phyloP scores from a whole-genome alignment of 1,140 invertebrate genomes.

The Zelostemma sp. region DNA sequence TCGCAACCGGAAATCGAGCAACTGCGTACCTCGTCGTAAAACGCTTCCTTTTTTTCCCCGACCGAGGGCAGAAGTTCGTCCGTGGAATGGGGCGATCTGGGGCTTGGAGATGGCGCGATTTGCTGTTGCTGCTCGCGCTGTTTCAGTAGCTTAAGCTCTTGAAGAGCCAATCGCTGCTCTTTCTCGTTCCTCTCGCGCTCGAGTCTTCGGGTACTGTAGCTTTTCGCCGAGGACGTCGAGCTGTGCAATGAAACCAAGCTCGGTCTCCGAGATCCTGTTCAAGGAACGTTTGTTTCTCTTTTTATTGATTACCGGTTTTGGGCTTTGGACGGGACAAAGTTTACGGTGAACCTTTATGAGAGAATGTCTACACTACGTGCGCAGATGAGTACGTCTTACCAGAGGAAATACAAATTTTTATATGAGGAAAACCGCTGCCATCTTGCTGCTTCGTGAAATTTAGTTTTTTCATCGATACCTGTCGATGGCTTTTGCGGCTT shows the following conservation, averaged over 20 bases:
- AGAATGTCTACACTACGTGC: no score
- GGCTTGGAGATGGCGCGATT: slow-evolving; percentile 78
- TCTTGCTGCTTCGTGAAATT: slow-evolving; percentile 66
- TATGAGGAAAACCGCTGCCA: slow-evolving; percentile 66
- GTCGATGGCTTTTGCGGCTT: no score
- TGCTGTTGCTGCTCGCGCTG: slow-evolving; percentile 58
- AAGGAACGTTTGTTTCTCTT: background rate
- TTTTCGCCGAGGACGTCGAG: slow-evolving; percentile 81
- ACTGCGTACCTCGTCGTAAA: slow-evolving; percentile 60
- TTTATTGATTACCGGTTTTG: no score
- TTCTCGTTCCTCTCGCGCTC: slow-evolving; percentile 84
- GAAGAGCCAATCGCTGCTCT: slow-evolving; percentile 79
- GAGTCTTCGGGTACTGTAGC: slow-evolving; percentile 81
- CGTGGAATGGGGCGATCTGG: slow-evolving; percentile 80
- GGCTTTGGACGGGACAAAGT: no score
- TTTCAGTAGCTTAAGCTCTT: slow-evolving; percentile 77
- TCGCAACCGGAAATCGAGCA: background rate
- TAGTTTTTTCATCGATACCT: slow-evolving; percentile 15
- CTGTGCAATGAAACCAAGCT: slow-evolving; percentile 85
- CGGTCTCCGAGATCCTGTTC: slow-evolving; percentile 82
- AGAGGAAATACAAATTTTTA: no score
- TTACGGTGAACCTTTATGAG: no score
- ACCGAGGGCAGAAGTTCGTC: slow-evolving; percentile 82
- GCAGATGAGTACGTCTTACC: no score
- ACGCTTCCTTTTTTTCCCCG: slow-evolving; percentile 78